These are phyloP conservation scores for Halesus radiatus DNA, from an alignment of 1,140 invertebrate genomes.

Conservation along the genomic window DNA sequence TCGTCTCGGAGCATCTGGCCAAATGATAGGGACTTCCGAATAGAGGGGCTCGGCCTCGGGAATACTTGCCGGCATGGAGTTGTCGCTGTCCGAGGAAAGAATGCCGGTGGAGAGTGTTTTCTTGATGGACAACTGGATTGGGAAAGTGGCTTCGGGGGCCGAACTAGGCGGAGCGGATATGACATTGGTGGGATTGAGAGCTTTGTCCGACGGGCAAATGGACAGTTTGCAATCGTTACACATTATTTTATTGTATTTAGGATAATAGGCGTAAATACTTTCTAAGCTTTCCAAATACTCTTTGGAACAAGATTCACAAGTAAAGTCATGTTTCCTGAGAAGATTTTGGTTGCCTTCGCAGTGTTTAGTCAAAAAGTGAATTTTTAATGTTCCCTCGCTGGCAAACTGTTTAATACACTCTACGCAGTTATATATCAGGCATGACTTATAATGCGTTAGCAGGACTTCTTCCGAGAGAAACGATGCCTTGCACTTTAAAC, in stretches of 20 bases:
- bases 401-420: slow-evolving; percentile 17
- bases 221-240: slow-evolving; percentile 10
- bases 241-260: slow-evolving; percentile 15
- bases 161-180: too few relatives aligned
- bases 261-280: neutral
- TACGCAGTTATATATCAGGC: neutral
- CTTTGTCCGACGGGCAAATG: too few relatives aligned
- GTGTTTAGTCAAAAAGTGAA: slow-evolving; percentile 23
- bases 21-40: too few relatives aligned
- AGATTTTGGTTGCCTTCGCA: neutral
- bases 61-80: too few relatives aligned
- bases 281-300: neutral
- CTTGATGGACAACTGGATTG: too few relatives aligned
- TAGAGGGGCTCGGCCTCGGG: too few relatives aligned
- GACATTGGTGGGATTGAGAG: too few relatives aligned
- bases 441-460: neutral
- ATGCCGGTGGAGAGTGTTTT: too few relatives aligned
- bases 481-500: neutral
- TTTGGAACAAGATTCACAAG: slow-evolving; percentile 13
- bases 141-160: too few relatives aligned
- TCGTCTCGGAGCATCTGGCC: too few relatives aligned
- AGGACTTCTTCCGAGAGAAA: neutral
- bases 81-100: too few relatives aligned
- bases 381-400: slow-evolving; percentile 8
- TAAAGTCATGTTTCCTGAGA: neutral